Evolutionary conservation across 2,888 invertebrate species (phyloP).

Genomic region (Himalopsyche anomala): DNA sequence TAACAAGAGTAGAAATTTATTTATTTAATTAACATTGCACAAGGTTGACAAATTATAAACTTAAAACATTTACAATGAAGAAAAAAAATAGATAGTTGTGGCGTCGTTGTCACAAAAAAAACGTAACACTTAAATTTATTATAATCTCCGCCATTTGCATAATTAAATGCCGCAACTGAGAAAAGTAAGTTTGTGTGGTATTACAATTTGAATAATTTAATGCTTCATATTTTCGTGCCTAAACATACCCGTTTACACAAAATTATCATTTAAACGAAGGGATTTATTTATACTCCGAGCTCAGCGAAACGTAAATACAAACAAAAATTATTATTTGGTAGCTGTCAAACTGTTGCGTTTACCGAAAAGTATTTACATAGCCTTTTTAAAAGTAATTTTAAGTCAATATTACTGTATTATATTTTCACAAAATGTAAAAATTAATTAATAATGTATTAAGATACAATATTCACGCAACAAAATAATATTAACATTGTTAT

Average conservation of each 20-base stretch:
- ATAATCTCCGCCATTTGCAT: slow-evolving; percentile 32
- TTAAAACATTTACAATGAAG: too few relatives aligned
- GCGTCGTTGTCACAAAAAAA: neutral
- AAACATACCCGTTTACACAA: neutral
- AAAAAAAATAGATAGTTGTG: too few relatives aligned
- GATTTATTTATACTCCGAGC: neutral
- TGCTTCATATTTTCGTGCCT: neutral
- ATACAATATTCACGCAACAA: too few relatives aligned
- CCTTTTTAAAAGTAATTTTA: neutral
- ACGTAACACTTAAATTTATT: neutral
- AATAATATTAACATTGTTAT: too few relatives aligned
- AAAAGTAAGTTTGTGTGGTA: slow-evolving; percentile 19
- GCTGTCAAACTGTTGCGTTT: neutral
- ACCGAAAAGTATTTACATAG: neutral
- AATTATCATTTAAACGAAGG: slow-evolving; percentile 5
- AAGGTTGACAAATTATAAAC: too few relatives aligned
- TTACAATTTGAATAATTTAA: neutral
- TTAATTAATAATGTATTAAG: neutral
- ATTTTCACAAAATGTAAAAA: neutral
- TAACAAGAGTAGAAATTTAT: too few relatives aligned
- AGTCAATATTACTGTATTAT: neutral
- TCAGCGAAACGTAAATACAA: neutral
- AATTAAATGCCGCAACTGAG: slow-evolving; percentile 13
- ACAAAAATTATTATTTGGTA: neutral
- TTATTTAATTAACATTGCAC: too few relatives aligned